These are phyloP conservation scores for Ariolimax columbianus DNA, from an alignment of 2,888 invertebrate species.

Conservation along the genomic window DNA sequence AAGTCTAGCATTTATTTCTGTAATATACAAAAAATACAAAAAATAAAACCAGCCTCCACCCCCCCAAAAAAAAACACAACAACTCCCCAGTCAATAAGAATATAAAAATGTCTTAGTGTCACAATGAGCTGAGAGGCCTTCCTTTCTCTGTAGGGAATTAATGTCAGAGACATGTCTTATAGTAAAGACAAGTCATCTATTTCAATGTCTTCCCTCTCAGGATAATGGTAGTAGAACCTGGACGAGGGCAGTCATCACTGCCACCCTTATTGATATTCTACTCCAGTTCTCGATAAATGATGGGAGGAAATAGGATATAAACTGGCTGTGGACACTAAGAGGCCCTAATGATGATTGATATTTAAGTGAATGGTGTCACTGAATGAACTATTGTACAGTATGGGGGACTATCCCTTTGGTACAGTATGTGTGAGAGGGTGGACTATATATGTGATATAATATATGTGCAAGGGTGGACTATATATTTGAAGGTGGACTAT, in stretches of 20 bases:
- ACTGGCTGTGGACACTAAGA: neutral
- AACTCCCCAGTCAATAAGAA: too few species aligned
- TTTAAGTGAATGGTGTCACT: slow-evolving; percentile 11
- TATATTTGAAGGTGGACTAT: too few species aligned
- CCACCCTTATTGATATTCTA: slow-evolving; percentile 25
- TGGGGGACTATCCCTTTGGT: neutral
- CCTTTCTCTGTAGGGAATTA: slow-evolving; percentile 1
- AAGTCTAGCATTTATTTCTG: too few species aligned
- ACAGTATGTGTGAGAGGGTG: too few species aligned
- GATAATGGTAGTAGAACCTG: slow-evolving; percentile 5
- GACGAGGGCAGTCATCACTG: neutral
- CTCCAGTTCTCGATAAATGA: neutral
- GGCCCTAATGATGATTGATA: slow-evolving; percentile 20
- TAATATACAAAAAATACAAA: too few species aligned
- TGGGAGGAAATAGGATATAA: slow-evolving; percentile 22
- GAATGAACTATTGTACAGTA: too few species aligned
- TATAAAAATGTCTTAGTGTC: slow-evolving; percentile 8
- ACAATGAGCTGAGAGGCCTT: neutral
- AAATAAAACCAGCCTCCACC: too few species aligned
- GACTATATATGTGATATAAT: too few species aligned
- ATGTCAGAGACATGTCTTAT: slow-evolving; percentile 16
- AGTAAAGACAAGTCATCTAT: slow-evolving; percentile 27
- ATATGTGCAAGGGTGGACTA: too few species aligned
- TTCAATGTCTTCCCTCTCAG: neutral
- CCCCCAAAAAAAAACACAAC: too few species aligned